Evolutionary conservation across 2,797 vertebrate species (phyloP).

Genomic region (Adrianichthys oophorus): DNA sequence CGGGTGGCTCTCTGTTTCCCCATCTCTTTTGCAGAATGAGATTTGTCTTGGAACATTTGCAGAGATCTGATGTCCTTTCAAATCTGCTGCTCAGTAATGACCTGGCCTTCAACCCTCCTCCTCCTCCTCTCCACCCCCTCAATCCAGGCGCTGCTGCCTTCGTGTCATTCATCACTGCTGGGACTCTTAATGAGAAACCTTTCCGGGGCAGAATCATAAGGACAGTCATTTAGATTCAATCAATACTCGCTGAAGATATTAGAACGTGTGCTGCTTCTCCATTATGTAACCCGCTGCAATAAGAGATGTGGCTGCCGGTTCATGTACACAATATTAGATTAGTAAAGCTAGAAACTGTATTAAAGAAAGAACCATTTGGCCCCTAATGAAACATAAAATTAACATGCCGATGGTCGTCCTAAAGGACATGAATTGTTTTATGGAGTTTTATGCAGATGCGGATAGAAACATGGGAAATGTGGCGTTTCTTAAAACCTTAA

Average conservation of each 20-base stretch:
- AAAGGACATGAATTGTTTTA: too few species aligned
- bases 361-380: not conserved
- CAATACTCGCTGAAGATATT: conserved; percentile 62
- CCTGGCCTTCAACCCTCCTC: conserved; percentile 1
- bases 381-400: too few species aligned
- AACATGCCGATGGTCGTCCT: too few species aligned
- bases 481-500: too few species aligned
- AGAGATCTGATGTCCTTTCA: conserved; percentile 35
- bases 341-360: not conserved
- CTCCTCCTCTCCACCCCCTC: conserved; percentile 14
- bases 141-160: conserved; percentile 24
- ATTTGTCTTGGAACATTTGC: conserved; percentile 20
- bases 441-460: too few species aligned
- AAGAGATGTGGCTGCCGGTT: conserved; percentile 2
- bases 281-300: conserved; percentile 7
- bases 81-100: conserved; percentile 43
- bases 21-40: conserved; percentile 16
- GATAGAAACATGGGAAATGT: too few species aligned
- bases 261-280: conserved; percentile 25
- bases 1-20: conserved; percentile 4
- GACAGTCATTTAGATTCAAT: conserved; percentile 65
- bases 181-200: conserved; percentile 58
- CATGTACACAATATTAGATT: conserved; percentile 16
- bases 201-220: conserved; percentile 37
- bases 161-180: conserved; percentile 55